phyloP scores from a whole-genome alignment of 23 tunicate genomes.

The Styela clava region DNA sequence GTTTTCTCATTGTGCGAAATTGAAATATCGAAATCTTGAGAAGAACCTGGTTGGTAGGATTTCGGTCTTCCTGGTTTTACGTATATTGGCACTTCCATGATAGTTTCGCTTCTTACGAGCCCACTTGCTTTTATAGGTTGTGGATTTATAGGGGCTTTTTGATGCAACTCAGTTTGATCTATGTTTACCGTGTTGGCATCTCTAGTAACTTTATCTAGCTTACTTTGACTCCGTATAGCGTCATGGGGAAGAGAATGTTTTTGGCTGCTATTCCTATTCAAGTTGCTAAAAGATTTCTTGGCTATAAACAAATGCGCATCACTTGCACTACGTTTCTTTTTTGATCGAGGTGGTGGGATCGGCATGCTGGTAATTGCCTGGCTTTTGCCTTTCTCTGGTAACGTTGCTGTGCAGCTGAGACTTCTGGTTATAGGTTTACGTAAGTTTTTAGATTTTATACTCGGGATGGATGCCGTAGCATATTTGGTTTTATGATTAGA shows the following conservation, averaged over 20 bases:
- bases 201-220: background rate
- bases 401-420: background rate
- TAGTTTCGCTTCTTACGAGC: slow-evolving; percentile 16
- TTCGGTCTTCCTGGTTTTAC: slow-evolving; percentile 2
- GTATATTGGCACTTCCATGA: slow-evolving; percentile 17
- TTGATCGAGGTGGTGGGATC: background rate
- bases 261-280: background rate
- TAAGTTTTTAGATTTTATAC: background rate
- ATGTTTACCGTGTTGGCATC: background rate
- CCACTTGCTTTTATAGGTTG: background rate
- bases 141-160: background rate
- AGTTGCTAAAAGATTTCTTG: background rate
- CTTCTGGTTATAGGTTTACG: slow-evolving; percentile 24
- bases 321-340: background rate
- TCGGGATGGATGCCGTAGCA: background rate
- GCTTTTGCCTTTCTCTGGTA: background rate
- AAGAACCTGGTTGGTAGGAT: background rate
- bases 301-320: background rate
- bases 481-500: background rate
- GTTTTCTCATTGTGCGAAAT: background rate
- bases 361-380: background rate
- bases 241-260: background rate
- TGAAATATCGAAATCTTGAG: background rate
- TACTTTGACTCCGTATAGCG: background rate
- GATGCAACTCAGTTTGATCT: background rate